Evolutionary conservation across 2,113 vertebrate species (phyloP), one percentile per base, ranked within the genome.

Genomic region (Chlorodrepanis virens): DNA sequence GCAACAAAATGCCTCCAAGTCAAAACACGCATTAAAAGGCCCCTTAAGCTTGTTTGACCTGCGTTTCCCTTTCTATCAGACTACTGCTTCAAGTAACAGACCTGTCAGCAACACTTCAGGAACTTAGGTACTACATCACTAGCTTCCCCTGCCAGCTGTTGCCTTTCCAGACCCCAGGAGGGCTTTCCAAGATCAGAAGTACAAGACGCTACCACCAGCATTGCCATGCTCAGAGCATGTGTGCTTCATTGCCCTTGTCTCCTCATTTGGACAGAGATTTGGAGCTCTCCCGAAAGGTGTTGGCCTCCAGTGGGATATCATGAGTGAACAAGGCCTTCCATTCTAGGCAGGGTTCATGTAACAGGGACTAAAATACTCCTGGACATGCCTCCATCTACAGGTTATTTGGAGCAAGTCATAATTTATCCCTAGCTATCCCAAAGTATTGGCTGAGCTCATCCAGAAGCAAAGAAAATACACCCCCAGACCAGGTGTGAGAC

Each of bases 311-410:
- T 5, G 47, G 61, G 85, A 86, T 31, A 39, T 29, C 3, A 2
- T 20, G 44, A 82, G 71, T 49, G 59, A 83, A 91, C 61, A 52
- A 67, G 52, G 59, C 68, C 79, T 93, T 85, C 90, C 85, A 92
- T 88, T 96, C 84, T 52, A 75, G 67, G 79, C 42, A 80, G 47
- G 59, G 52, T 71, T 92, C 63, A 67, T 27, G 31, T 92, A 42
- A 92, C 79, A 78, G 71, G 52, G 85, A 81, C 71, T 70, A 92
- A 96, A 95, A 96, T 94, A 96, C 84, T 67, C 89, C 65, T 64
- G 61, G 49, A 45, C 61, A 63, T 21, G 52, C 39, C 11, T 89
- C 65, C n/a, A 61, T 60, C 83, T 60, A 76, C 63, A 76, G 70
- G 81, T 89, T 95, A 97, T 91, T 94, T 85, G 83, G 18, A 87